phyloP scores from a whole-genome alignment of 2,888 invertebrate genomes.

The Hyalella azteca region DNA sequence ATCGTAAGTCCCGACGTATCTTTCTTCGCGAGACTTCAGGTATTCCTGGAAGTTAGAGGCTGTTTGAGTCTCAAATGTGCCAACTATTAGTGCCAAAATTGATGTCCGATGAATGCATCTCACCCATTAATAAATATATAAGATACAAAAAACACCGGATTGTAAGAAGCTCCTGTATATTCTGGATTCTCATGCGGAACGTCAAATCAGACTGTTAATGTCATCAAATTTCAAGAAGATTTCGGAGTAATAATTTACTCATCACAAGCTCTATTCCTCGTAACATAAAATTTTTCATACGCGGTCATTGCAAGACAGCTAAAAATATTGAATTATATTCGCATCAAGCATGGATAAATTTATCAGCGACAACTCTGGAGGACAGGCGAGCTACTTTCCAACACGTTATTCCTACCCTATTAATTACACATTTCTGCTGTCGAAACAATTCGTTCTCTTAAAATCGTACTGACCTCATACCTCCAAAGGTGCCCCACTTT shows the following conservation, averaged over 20 bases:
- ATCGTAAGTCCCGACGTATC: slow-evolving; percentile 29
- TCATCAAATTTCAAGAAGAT: not conserved
- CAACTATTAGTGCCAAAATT: too few species aligned
- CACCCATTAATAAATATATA: not conserved
- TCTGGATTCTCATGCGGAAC: too few species aligned
- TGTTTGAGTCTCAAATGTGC: too few species aligned
- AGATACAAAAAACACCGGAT: not conserved
- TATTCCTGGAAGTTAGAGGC: slow-evolving; percentile 32
- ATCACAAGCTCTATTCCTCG: too few species aligned
- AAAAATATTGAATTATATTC: not conserved
- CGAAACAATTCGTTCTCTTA: too few species aligned
- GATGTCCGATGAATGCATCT: not conserved
- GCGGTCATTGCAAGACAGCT: not conserved
- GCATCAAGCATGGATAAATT: not conserved
- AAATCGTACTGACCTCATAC: not conserved
- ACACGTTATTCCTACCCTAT: not conserved
- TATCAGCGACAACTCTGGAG: not conserved
- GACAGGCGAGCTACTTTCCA: not conserved
- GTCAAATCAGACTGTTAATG: not conserved
- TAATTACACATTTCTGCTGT: not conserved
- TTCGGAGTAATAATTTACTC: too few species aligned
- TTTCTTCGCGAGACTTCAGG: not conserved
- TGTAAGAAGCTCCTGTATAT: not conserved
- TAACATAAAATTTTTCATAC: not conserved
- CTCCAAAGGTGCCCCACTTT: not conserved